Evolutionary conservation across 2,113 vertebrate genomes (phyloP).

Genomic region (Fukomys damarensis): DNA sequence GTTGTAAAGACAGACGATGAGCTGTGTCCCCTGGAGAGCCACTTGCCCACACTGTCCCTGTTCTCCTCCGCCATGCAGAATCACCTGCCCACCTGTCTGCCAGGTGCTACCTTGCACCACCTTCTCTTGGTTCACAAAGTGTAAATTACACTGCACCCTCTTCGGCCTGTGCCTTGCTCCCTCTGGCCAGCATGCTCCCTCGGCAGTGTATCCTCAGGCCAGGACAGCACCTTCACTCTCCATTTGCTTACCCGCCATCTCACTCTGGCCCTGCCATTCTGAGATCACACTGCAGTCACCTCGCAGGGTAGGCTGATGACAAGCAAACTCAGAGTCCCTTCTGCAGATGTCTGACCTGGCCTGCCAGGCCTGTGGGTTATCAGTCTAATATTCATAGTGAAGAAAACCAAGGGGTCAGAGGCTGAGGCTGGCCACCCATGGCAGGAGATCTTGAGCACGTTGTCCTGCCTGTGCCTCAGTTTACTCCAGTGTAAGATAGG

Average conservation of each 20-base stretch:
- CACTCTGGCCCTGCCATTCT: neutral
- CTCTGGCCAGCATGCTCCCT: neutral
- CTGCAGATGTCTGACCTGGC: neutral
- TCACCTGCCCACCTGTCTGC: too few relatives aligned
- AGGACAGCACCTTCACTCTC: neutral
- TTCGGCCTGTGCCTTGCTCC: neutral
- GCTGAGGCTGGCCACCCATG: neutral
- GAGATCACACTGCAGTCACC: neutral
- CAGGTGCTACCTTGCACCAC: accelerated
- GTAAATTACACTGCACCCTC: neutral
- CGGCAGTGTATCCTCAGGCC: neutral
- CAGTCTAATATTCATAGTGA: neutral
- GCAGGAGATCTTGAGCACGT: neutral
- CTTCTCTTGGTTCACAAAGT: neutral
- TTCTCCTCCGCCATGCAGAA: accelerated
- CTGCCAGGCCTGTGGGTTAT: neutral
- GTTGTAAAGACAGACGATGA: neutral
- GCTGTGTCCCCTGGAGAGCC: neutral
- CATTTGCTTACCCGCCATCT: neutral
- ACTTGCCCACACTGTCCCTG: neutral
- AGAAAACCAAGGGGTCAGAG: neutral
- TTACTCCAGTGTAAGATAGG: neutral
- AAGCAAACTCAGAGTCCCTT: neutral
- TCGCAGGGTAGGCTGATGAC: accelerated
- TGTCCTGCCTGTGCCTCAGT: neutral